Conservation (phyloP, 2,113 vertebrate species). For the Eurystomus gularis region DNA sequence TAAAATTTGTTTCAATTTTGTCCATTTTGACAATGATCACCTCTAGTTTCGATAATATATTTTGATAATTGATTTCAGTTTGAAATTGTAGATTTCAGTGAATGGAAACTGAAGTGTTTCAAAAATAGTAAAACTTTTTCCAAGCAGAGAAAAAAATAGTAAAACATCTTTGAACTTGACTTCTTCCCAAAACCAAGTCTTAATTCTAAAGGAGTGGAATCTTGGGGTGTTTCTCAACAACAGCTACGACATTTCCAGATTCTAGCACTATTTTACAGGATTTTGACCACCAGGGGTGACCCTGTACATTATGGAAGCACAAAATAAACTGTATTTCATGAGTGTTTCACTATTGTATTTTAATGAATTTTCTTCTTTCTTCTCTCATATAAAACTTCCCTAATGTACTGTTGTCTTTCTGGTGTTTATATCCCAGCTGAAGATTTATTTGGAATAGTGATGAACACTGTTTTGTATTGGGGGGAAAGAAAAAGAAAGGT, state of each 20-base stretch:
- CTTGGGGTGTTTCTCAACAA: neutral
- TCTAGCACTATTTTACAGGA: neutral
- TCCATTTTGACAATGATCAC: neutral
- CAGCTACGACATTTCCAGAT: rapidly evolving
- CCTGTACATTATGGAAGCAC: neutral
- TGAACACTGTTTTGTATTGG: rapidly evolving
- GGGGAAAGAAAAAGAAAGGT: neutral
- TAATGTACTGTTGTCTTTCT: neutral
- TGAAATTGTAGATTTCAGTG: neutral
- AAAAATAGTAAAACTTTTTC: neutral
- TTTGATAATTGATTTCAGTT: neutral
- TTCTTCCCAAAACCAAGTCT: neutral
- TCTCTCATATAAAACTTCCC: neutral
- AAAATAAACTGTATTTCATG: neutral
- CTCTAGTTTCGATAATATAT: neutral
- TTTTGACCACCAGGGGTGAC: neutral
- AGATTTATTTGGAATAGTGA: neutral
- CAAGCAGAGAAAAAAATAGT: neutral
- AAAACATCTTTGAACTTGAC: neutral
- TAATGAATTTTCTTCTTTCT: neutral
- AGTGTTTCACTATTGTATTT: neutral
- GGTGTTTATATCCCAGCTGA: neutral
- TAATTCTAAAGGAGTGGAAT: neutral
- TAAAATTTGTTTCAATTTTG: neutral
- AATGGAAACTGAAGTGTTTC: neutral